phyloP scores from a whole-genome alignment of 1,140 invertebrate species.

The Aphaenogaster rudis region DNA sequence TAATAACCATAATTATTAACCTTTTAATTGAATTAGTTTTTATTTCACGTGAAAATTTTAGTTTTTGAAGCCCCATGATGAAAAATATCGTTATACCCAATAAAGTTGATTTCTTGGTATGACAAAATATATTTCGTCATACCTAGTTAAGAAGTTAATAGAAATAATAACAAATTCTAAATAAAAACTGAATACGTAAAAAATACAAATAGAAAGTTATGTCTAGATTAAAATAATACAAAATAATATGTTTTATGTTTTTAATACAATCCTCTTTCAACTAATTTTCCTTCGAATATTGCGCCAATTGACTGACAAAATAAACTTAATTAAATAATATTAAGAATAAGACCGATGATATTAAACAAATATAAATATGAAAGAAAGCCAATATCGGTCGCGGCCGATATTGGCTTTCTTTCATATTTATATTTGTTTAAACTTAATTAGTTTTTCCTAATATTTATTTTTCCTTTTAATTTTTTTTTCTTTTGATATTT shows the following conservation, averaged over 20 bases:
- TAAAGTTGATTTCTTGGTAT: too few species aligned
- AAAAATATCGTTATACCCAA: too few species aligned
- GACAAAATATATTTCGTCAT: too few species aligned
- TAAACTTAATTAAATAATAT: not conserved
- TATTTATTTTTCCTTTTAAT: not conserved
- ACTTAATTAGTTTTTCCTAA: not conserved
- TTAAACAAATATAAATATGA: too few species aligned
- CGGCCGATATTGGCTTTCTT: too few species aligned
- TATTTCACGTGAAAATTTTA: too few species aligned
- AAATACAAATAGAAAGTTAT: not conserved
- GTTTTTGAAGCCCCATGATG: too few species aligned
- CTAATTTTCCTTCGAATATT: not conserved
- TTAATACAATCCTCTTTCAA: not conserved
- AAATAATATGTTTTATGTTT: too few species aligned
- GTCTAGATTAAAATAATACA: not conserved
- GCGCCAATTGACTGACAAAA: not conserved
- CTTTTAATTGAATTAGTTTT: too few species aligned
- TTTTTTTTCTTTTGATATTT: not conserved
- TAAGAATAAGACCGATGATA: too few species aligned
- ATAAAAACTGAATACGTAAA: not conserved
- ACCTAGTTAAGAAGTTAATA: not conserved
- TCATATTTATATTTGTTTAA: too few species aligned
- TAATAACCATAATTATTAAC: not conserved
- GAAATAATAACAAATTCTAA: constrained; percentile 9
- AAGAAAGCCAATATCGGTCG: too few species aligned